Percentiles rank a stretch among this genome's conserved stretches.
Evolutionary conservation across 1,140 invertebrate genomes (phyloP).

Genomic region (Subanguina moxae): DNA sequence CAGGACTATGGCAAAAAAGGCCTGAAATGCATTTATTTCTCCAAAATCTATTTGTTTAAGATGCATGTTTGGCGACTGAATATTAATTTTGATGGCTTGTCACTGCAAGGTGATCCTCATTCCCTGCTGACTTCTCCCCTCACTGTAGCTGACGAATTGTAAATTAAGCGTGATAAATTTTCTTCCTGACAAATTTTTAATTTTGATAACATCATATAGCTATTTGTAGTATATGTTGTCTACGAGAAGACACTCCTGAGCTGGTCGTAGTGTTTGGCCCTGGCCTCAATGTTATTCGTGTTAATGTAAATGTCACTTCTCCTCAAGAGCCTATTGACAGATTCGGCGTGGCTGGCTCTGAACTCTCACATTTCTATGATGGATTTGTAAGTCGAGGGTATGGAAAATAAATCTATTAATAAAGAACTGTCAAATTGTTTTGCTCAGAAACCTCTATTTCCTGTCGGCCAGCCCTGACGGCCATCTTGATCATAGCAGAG

Average conservation of each 20-base stretch:
- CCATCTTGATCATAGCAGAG: constrained; percentile 54
- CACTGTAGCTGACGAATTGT: constrained; percentile 48
- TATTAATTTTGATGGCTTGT: constrained; percentile 46
- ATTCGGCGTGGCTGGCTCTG: constrained; percentile 51
- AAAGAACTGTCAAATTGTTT: constrained; percentile 11
- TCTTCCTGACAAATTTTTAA: no score
- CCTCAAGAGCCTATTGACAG: constrained; percentile 48
- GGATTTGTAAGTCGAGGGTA: constrained; percentile 56
- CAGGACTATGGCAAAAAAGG: no score
- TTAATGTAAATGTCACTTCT: constrained; percentile 40
- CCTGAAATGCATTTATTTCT: no score
- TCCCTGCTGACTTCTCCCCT: constrained; percentile 48
- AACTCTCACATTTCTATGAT: constrained; percentile 58
- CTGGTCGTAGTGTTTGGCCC: constrained; percentile 51
- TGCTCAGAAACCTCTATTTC: constrained; percentile 49
- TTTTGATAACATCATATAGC: no score
- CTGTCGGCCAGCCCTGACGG: constrained; percentile 55
- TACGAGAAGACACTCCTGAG: constrained; percentile 55
- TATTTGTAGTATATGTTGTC: constrained; percentile 38
- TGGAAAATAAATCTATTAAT: constrained; percentile 8
- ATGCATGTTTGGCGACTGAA: constrained; percentile 52
- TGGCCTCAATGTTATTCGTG: constrained; percentile 46
- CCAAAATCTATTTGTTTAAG: constrained; percentile 16
- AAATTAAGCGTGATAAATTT: no score
- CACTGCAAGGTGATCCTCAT: constrained; percentile 34